Percentiles rank a stretch among this genome's conserved stretches.
Evolutionary conservation across 2,888 invertebrate species (phyloP).

Genomic region (Dusona sp.): DNA sequence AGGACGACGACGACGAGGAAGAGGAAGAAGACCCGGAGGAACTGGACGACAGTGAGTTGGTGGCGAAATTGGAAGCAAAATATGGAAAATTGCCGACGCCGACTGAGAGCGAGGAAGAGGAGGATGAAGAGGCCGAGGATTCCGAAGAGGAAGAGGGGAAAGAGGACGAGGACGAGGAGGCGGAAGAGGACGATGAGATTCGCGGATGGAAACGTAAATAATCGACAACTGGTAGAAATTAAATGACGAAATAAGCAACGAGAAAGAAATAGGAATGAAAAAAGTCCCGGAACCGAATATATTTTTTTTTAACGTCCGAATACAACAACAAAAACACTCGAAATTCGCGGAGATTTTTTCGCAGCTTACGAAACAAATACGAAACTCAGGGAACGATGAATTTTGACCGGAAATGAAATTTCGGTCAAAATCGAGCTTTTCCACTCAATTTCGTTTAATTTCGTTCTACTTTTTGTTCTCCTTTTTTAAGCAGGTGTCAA

Average conservation of each 20-base stretch:
- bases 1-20: slow-evolving; percentile 78
- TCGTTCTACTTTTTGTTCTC: slow-evolving; percentile 17
- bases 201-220: slow-evolving; percentile 84
- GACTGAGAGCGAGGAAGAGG: slow-evolving; percentile 82
- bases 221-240: slow-evolving; percentile 48
- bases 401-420: not conserved
- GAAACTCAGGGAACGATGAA: not conserved
- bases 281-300: not conserved
- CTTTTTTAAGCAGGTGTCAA: slow-evolving; percentile 72
- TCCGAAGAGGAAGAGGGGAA: slow-evolving; percentile 84
- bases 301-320: not conserved
- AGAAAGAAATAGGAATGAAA: slow-evolving; percentile 1
- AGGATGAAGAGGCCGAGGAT: slow-evolving; percentile 85
- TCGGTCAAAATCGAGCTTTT: not conserved
- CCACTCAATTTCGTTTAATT: not conserved
- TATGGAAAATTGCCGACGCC: slow-evolving; percentile 88
- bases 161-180: slow-evolving; percentile 76
- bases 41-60: slow-evolving; percentile 89
- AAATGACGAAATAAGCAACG: not conserved
- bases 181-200: slow-evolving; percentile 79
- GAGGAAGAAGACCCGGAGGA: slow-evolving; percentile 84
- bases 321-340: not conserved
- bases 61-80: slow-evolving; percentile 90
- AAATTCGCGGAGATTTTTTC: slow-evolving; percentile 16
- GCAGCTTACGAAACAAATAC: not conserved